These are phyloP conservation scores for Labrus mixtus DNA, from an alignment of 2,113 vertebrate genomes.

Conservation along the genomic window DNA sequence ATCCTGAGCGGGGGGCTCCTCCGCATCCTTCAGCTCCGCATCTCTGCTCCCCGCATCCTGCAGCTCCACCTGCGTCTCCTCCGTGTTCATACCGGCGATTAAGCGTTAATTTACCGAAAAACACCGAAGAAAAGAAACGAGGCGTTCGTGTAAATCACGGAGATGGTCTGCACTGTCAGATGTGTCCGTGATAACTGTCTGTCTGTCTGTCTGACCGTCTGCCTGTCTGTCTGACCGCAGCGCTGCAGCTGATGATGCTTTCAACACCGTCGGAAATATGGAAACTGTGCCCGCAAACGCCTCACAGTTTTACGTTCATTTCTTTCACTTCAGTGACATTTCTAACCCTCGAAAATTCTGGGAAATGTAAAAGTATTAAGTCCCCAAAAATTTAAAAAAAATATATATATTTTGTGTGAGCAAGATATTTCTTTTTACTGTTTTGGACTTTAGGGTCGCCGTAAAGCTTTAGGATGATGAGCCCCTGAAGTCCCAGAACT, in stretches of 20 bases:
- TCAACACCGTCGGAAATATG: slow-evolving; percentile 5
- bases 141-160: neutral
- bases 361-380: too few relatives aligned
- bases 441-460: too few relatives aligned
- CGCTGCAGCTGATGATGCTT: neutral
- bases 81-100: slow-evolving; percentile 42
- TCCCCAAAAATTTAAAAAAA: too few relatives aligned
- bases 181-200: neutral
- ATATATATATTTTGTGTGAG: too few relatives aligned
- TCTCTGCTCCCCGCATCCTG: slow-evolving; percentile 24
- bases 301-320: neutral
- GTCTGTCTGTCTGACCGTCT: neutral
- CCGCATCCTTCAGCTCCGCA: slow-evolving; percentile 43
- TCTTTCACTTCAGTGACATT: too few relatives aligned
- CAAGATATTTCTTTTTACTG: too few relatives aligned
- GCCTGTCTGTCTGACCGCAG: neutral
- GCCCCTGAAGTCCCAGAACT: too few relatives aligned
- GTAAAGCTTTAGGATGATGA: too few relatives aligned
- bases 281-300: neutral
- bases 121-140: neutral
- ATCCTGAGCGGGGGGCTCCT: slow-evolving; percentile 48
- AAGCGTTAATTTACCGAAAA: neutral
- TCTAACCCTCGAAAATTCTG: too few relatives aligned
- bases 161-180: too few relatives aligned
- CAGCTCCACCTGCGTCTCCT: slow-evolving; percentile 57